Conservation (phyloP, 2,113 vertebrate species). For the Trichomycterus rosablanca region DNA sequence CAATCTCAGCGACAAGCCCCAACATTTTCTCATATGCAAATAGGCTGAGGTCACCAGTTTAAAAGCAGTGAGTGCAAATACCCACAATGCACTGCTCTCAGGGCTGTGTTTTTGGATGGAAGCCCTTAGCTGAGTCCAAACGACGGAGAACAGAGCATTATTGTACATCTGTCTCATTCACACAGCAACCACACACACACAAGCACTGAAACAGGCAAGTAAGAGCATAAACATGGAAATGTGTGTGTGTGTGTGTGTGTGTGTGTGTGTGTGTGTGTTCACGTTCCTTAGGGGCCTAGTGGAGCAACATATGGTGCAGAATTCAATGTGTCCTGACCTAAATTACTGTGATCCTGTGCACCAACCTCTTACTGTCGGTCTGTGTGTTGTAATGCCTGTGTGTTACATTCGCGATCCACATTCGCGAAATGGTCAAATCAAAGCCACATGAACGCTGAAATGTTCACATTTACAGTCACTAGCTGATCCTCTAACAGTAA, state of each 20-base stretch:
- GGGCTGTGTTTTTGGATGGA: slow-evolving; percentile 1
- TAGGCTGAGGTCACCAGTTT: slow-evolving; percentile 6
- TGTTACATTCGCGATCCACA: background rate
- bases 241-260: background rate
- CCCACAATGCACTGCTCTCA: background rate
- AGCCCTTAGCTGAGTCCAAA: slow-evolving; percentile 14
- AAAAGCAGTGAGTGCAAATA: background rate
- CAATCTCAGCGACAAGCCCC: background rate
- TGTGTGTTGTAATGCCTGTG: slow-evolving; percentile 5
- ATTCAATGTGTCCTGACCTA: slow-evolving; percentile 43
- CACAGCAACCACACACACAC: slow-evolving; percentile 27
- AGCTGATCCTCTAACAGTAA: background rate
- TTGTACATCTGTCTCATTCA: slow-evolving; percentile 45
- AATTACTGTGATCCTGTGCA: slow-evolving; percentile 33
- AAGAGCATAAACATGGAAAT: too few relatives aligned
- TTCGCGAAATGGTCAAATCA: background rate
- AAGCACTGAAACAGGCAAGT: too few relatives aligned
- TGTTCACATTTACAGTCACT: too few relatives aligned
- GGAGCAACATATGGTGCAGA: slow-evolving; percentile 44
- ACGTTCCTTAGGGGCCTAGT: slow-evolving; percentile 8
- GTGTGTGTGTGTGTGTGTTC: background rate
- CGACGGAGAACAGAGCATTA: slow-evolving; percentile 16
- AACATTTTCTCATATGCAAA: slow-evolving; percentile 17
- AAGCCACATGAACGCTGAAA: background rate
- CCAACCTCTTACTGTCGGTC: slow-evolving; percentile 13